Base-by-base conservation (phyloP, 2,888 invertebrate species). In the Mythimna albipuncta region DNA sequence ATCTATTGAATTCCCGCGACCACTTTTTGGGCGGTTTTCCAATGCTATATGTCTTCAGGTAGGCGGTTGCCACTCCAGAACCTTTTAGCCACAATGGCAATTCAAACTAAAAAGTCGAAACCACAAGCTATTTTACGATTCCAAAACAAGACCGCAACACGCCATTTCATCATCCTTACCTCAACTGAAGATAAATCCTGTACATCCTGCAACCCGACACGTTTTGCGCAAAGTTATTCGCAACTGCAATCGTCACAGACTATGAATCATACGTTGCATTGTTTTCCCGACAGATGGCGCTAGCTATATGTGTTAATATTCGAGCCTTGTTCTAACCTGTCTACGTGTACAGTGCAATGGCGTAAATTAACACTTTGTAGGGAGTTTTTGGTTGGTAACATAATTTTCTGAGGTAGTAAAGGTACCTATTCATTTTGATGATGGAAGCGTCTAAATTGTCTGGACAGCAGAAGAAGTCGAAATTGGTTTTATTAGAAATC, bases 261-360 rank as follows among this genome's bases (percentile, higher is more conserved):
- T 77, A 81, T 87, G 87, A 88, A 89, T 89, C 87, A 89, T 82
- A 67, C 55, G 62, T 77, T 75, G 81, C 84, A 83, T 86, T 86
- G 88, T 89, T 86, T 88, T 79, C 81, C 67, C 71, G 80, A 77
- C 77, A 83, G 85, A 82, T 82, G 83, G 82, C 76, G 67, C 57
- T 79, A 54, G 78, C 63, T 72, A 61, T 79, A 69, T 54, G 81
- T 82, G 83, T 88, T 87, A 87, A 88, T 89, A 89, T 89, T 87
- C 87, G 75, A 69, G 65, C 38, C 85, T 69, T 81, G 85, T 83
- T 67, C 72, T 78, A 81, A 86, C 85, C 84, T 87, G 87, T 74
- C 82, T 83, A 83, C 85, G 85, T 81, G 73, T n/a, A 41, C 58
- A 9, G 26, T 41, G 47, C 64, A 81, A 74, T 66, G 19, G 67